Conservation (phyloP, 2,113 vertebrate species). For the Myrmecobius fasciatus region DNA sequence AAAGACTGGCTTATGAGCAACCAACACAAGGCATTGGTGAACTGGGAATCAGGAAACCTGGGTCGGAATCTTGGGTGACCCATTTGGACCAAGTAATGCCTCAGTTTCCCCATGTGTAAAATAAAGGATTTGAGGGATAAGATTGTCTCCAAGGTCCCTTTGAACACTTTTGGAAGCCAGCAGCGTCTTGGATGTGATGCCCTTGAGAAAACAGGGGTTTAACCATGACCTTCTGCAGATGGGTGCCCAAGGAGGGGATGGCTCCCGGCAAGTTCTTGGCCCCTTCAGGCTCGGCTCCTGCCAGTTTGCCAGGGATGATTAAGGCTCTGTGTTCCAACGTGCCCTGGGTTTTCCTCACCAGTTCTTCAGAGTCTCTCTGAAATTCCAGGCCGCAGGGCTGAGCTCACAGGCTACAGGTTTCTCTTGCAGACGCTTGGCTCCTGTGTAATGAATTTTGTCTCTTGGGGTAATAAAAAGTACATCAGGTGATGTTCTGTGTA, state of each 20-base stretch:
- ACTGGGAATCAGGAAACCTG: background rate
- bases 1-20: background rate
- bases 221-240: background rate
- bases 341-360: slow-evolving; percentile 26
- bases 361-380: slow-evolving; percentile 43
- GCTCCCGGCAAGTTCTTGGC: slow-evolving; percentile 17
- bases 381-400: slow-evolving; percentile 68
- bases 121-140: background rate
- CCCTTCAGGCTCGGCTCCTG: background rate
- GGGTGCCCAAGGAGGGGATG: background rate
- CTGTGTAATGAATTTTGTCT: slow-evolving; percentile 62
- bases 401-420: slow-evolving; percentile 45
- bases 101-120: background rate
- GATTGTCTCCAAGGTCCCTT: background rate
- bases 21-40: background rate
- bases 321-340: background rate
- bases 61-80: background rate
- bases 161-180: background rate
- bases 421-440: slow-evolving; percentile 63
- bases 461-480: slow-evolving; percentile 66
- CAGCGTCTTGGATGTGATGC: background rate
- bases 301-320: background rate
- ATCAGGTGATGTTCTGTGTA: slow-evolving; percentile 70
- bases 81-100: background rate
- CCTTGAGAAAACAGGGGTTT: background rate